These are phyloP conservation scores for Spea bombifrons DNA, from an alignment of 2,113 vertebrate genomes.

Conservation along the genomic window DNA sequence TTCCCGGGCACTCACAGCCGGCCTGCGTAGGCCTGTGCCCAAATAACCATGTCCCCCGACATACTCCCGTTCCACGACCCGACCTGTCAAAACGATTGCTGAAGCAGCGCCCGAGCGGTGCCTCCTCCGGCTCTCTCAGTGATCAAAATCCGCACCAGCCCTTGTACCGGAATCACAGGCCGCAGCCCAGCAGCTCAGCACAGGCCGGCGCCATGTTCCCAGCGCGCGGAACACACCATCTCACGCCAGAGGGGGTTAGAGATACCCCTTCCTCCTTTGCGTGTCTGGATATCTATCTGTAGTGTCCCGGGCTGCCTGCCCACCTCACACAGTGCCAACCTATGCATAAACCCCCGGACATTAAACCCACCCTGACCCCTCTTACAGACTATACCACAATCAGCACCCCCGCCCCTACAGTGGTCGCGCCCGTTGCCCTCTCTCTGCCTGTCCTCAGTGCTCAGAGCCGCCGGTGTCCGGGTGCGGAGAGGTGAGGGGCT, in stretches of 20 bases:
- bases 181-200: background rate
- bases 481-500: background rate
- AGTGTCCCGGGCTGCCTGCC: too few species aligned
- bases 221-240: background rate
- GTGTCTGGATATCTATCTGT: too few species aligned
- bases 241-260: background rate
- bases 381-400: background rate
- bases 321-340: too few species aligned
- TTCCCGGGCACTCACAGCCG: background rate
- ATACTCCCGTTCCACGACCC: too few species aligned
- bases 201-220: background rate
- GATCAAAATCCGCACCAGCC: background rate
- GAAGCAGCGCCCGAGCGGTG: background rate
- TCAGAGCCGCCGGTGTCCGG: background rate
- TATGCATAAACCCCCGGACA: background rate
- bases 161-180: background rate
- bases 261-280: background rate
- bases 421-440: slow-evolving; percentile 36
- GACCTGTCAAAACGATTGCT: too few species aligned
- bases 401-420: rapidly evolving
- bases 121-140: background rate
- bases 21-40: background rate
- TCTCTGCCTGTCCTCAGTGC: rapidly evolving
- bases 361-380: background rate
- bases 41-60: too few species aligned